These are phyloP conservation scores for Plectrocnemia conspersa DNA, from an alignment of 1,140 invertebrate species.

Conservation along the genomic window DNA sequence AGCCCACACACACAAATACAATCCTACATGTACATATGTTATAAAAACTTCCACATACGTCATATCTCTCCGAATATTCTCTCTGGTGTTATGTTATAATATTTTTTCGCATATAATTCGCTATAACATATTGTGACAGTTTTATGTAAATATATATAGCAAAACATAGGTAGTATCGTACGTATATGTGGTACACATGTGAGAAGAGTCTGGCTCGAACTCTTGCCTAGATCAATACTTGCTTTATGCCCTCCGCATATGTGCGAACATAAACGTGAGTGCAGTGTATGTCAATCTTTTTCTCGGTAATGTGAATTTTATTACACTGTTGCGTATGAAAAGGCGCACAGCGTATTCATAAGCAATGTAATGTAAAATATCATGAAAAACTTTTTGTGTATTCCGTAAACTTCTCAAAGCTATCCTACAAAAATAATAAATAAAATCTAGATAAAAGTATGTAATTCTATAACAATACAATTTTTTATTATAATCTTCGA, in stretches of 20 bases:
- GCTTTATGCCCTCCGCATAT: conserved; percentile 34
- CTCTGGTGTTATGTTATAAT: neutral
- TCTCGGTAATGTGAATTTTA: too few species aligned
- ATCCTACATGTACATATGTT: neutral
- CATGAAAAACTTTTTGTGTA: too few species aligned
- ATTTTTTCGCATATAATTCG: neutral
- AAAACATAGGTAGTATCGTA: too few species aligned
- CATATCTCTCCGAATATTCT: neutral
- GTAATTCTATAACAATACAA: too few species aligned
- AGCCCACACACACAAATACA: neutral
- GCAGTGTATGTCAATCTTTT: conserved; percentile 4
- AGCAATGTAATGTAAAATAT: too few species aligned
- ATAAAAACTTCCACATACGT: neutral
- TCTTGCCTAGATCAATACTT: conserved; percentile 34
- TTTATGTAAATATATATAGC: neutral
- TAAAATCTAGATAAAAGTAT: too few species aligned
- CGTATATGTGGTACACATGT: conserved; percentile 25
- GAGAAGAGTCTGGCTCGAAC: conserved; percentile 30
- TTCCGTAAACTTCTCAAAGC: too few species aligned
- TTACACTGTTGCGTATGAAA: too few species aligned
- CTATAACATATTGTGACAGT: neutral
- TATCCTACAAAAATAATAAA: too few species aligned
- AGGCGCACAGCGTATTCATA: too few species aligned
- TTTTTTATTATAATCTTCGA: too few species aligned
- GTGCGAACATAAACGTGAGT: conserved; percentile 22